Percentiles rank a stretch among this genome's conserved stretches.
These are phyloP conservation scores for Sinopyrophorus schimmeli DNA, from an alignment of 2,888 invertebrate genomes.

Conservation along the genomic window DNA sequence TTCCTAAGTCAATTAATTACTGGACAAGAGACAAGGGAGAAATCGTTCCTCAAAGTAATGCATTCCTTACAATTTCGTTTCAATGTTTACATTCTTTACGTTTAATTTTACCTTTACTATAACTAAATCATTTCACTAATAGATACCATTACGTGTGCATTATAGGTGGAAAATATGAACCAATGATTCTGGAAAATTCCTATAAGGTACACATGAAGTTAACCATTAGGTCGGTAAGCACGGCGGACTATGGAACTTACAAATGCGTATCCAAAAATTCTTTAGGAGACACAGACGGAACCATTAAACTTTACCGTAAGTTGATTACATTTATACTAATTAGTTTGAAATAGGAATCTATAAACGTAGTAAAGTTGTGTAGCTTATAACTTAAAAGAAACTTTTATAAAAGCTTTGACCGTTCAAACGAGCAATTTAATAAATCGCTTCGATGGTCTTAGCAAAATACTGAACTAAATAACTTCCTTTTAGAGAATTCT, in stretches of 20 bases:
- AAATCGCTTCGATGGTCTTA: conserved; percentile 29
- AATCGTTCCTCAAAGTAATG: conserved; percentile 63
- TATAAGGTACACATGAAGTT: conserved; percentile 79
- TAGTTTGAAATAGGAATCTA: conserved; percentile 19
- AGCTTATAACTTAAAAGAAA: conserved; percentile 18
- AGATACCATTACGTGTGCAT: too few species aligned
- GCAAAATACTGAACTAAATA: conserved; percentile 29
- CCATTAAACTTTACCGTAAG: conserved; percentile 82
- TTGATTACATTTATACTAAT: conserved; percentile 41
- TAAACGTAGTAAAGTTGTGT: conserved; percentile 18
- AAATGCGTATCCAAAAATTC: conserved; percentile 84
- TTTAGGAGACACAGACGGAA: conserved; percentile 81
- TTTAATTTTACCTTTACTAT: neutral
- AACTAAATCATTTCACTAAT: too few species aligned
- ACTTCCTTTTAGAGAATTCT: conserved; percentile 25
- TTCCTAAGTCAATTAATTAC: conserved; percentile 72
- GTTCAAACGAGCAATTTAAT: conserved; percentile 32
- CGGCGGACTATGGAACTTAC: conserved; percentile 75
- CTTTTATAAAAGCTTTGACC: conserved; percentile 31
- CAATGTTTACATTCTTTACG: neutral
- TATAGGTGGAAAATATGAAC: conserved; percentile 67
- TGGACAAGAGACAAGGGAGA: conserved; percentile 72
- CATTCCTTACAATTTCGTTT: too few species aligned
- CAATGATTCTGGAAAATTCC: conserved; percentile 71
- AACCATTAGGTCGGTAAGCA: conserved; percentile 68